Conservation (phyloP, 2,113 vertebrate genomes). For the Climacteris rufus region DNA sequence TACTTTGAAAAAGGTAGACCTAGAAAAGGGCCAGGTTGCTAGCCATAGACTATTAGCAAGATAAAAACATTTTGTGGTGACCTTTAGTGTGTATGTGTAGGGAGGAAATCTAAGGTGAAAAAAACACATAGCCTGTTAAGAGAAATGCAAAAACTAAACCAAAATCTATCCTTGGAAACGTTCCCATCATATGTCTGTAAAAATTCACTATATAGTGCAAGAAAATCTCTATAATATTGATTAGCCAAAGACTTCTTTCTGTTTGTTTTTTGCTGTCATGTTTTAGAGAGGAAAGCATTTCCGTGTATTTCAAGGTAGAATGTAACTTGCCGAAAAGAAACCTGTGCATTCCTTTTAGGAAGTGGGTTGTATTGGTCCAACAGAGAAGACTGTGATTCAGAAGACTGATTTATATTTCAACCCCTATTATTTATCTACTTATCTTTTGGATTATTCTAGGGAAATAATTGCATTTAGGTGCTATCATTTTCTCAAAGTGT, state of each 20-base stretch:
- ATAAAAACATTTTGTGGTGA: neutral
- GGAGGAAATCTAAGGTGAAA: neutral
- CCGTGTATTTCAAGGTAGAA: neutral
- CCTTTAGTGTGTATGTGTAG: neutral
- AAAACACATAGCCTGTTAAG: neutral
- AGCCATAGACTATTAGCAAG: neutral
- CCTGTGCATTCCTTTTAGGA: neutral
- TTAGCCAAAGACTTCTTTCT: neutral
- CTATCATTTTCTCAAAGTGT: neutral
- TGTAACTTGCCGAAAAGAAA: neutral
- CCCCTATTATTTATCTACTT: neutral
- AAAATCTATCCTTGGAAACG: neutral
- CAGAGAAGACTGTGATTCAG: neutral
- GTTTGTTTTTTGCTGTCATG: neutral
- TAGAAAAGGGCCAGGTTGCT: neutral
- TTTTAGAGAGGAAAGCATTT: neutral
- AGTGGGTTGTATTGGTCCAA: neutral
- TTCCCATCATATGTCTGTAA: neutral
- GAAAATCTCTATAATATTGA: neutral
- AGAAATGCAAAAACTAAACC: neutral
- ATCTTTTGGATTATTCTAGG: neutral
- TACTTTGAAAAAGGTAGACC: neutral
- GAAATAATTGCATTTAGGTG: neutral
- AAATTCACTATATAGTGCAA: neutral
- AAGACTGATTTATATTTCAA: neutral